Conservation (phyloP, 1,140 invertebrate species). For the Lineus longissimus region DNA sequence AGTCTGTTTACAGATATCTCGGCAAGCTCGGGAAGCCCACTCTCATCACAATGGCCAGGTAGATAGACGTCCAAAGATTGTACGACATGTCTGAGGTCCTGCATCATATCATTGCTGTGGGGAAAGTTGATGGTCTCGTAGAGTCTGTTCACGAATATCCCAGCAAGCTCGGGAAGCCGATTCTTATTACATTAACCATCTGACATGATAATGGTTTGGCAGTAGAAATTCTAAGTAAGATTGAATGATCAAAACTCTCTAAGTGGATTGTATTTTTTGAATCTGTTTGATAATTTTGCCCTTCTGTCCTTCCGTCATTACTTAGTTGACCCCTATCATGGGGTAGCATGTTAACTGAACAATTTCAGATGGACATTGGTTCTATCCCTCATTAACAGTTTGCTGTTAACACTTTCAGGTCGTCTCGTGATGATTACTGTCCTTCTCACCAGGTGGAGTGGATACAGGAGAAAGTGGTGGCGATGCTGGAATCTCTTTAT, state of each 20-base stretch:
- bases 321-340: no score
- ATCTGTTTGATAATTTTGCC: no score
- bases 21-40: conserved; percentile 65
- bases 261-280: no score
- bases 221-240: no score
- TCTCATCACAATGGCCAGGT: conserved; percentile 70
- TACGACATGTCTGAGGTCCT: background rate
- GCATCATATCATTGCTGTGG: background rate
- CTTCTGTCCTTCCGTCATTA: no score
- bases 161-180: background rate
- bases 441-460: conserved; percentile 69
- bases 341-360: no score
- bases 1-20: conserved; percentile 62
- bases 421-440: conserved; percentile 84
- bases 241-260: no score
- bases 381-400: no score
- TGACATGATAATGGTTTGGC: no score
- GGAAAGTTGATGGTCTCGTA: background rate
- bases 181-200: no score
- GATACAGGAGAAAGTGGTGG: conserved; percentile 65
- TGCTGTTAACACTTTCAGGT: conserved; percentile 53
- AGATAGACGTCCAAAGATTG: background rate
- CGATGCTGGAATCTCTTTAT: conserved; percentile 50
- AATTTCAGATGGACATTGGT: no score
- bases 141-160: background rate